Percentiles rank a stretch among this genome's conserved stretches.
Evolutionary conservation across 2,797 vertebrate genomes (phyloP).

Genomic region (Poecilia picta): DNA sequence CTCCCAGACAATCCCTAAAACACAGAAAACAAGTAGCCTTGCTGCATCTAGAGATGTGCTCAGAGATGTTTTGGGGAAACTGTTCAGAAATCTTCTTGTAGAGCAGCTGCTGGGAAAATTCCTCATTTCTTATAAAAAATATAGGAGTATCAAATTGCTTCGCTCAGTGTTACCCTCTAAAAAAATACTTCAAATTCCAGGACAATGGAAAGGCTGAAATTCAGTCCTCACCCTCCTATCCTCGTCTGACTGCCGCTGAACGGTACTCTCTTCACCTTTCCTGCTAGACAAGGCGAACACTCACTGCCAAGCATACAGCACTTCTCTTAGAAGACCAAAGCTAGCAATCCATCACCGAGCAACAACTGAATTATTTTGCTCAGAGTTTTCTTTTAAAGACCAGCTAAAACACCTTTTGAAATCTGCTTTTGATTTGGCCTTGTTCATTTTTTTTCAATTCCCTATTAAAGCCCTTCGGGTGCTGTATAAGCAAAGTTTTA

Average conservation of each 20-base stretch:
- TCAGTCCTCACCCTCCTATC: slow-evolving; percentile 21
- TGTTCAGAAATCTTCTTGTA: not conserved
- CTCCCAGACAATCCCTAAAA: not conserved
- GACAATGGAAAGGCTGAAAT: slow-evolving; percentile 44
- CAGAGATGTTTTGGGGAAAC: not conserved
- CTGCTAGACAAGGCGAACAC: not conserved
- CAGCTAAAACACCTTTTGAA: not conserved
- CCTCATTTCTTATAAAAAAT: not conserved
- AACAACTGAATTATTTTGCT: slow-evolving; percentile 20
- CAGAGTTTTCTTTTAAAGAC: slow-evolving; percentile 15
- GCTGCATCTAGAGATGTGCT: not conserved
- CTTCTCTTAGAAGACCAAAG: not conserved
- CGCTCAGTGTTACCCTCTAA: slow-evolving; percentile 31
- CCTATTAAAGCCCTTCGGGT: not conserved
- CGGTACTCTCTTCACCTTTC: slow-evolving; percentile 11
- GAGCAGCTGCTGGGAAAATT: slow-evolving; percentile 9
- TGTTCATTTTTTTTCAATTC: not conserved
- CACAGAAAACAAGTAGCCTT: not conserved
- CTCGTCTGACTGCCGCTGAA: slow-evolving; percentile 22
- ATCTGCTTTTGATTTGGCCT: not conserved
- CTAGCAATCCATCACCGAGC: slow-evolving; percentile 23
- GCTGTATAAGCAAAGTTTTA: not conserved
- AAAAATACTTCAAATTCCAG: slow-evolving; percentile 61
- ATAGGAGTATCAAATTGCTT: slow-evolving; percentile 28
- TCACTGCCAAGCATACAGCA: slow-evolving; percentile 20